phyloP scores from a whole-genome alignment of 2,113 vertebrate species.

The Oreocharis arfaki region DNA sequence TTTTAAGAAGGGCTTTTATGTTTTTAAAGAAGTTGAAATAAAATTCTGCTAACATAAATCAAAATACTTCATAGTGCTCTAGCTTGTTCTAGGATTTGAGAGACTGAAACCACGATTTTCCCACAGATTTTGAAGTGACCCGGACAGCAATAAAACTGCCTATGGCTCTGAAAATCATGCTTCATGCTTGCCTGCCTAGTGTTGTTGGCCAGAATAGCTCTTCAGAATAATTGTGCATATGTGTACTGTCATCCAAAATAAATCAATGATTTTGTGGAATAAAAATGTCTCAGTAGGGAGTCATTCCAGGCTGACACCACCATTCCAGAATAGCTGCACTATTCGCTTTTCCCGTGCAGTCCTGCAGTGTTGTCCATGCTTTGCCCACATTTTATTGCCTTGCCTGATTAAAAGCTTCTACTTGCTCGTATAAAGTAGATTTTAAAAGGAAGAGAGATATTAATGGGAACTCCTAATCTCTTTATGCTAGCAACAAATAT shows the following conservation, averaged over 20 bases:
- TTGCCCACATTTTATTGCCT: not conserved
- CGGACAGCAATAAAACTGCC: not conserved
- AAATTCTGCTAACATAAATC: not conserved
- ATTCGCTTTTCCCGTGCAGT: not conserved
- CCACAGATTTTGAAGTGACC: not conserved
- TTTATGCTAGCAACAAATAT: not conserved
- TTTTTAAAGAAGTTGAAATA: not conserved
- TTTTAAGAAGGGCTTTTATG: not conserved
- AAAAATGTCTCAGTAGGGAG: conserved; percentile 7
- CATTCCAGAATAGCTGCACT: not conserved
- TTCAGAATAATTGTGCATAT: not conserved
- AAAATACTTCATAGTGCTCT: not conserved
- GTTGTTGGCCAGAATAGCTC: not conserved
- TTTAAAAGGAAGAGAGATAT: not conserved
- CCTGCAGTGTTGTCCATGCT: not conserved
- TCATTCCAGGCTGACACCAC: not conserved
- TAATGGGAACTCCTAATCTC: not conserved
- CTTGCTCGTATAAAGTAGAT: not conserved
- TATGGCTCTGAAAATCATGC: not conserved
- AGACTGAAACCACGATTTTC: not conserved
- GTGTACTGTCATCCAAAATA: conserved; percentile 37
- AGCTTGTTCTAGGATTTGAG: not conserved
- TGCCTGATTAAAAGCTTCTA: not conserved
- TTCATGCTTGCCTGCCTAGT: not conserved
- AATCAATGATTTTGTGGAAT: conserved; percentile 32